These are phyloP conservation scores for Graphium colonna DNA, from an alignment of 2,888 invertebrate genomes.

Conservation along the genomic window DNA sequence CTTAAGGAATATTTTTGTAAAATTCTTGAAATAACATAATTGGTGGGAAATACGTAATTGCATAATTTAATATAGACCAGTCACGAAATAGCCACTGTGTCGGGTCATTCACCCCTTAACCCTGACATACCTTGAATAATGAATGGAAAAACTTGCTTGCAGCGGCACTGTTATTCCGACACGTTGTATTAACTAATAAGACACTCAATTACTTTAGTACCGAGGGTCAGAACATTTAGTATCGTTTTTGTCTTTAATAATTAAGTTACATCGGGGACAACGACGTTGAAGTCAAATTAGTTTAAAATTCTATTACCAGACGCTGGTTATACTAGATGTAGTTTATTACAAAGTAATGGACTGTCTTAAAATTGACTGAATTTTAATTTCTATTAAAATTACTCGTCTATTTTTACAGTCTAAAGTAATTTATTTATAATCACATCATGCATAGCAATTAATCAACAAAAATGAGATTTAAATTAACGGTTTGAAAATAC, in stretches of 20 bases:
- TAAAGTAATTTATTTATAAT: no score
- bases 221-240: neutral
- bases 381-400: no score
- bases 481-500: no score
- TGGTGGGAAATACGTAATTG: conserved; percentile 12
- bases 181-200: neutral
- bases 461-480: no score
- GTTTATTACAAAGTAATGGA: no score
- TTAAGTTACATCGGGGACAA: conserved; percentile 10
- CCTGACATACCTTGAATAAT: conserved; percentile 42
- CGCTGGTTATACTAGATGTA: no score
- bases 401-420: no score
- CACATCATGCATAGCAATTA: no score
- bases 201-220: neutral
- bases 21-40: neutral
- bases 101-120: conserved; percentile 30
- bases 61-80: conserved; percentile 10
- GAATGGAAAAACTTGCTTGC: conserved; percentile 29
- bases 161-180: conserved; percentile 2
- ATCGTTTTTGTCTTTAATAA: conserved; percentile 20
- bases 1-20: neutral
- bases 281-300: conserved; percentile 26
- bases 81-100: conserved; percentile 13
- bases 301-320: conserved; percentile 30
- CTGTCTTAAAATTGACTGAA: no score